Conservation (phyloP, 2,888 invertebrate species). For the Keiferia lycopersicella region DNA sequence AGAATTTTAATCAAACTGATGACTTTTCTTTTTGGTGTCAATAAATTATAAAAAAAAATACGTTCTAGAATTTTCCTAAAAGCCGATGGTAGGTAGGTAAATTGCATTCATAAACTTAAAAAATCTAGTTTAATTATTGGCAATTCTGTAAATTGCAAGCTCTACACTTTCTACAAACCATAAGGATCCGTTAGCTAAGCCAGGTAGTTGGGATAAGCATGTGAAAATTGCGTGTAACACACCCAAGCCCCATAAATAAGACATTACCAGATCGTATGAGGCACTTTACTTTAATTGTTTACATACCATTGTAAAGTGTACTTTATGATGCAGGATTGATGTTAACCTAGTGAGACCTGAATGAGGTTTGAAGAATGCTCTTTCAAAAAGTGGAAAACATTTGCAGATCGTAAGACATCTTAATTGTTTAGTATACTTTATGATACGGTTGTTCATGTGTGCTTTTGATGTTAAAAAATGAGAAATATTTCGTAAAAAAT, state of each 20-base stretch:
- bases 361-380: background rate
- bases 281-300: constrained; percentile 62
- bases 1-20: too few species aligned
- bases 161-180: constrained; percentile 45
- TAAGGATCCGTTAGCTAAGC: constrained; percentile 44
- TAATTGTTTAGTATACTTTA: background rate
- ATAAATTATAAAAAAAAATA: too few species aligned
- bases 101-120: too few species aligned
- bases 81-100: too few species aligned
- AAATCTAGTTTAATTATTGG: background rate
- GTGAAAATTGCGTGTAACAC: constrained; percentile 72
- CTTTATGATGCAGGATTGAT: constrained; percentile 51
- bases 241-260: constrained; percentile 74
- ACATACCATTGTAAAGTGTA: constrained; percentile 56
- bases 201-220: constrained; percentile 70
- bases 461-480: background rate
- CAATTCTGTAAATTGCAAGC: constrained; percentile 10
- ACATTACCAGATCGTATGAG: constrained; percentile 74
- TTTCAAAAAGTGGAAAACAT: constrained; percentile 13
- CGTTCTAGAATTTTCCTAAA: too few species aligned
- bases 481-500: too few species aligned
- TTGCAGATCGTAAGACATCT: constrained; percentile 11
- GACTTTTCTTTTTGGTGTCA: too few species aligned
- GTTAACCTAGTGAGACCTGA: constrained; percentile 28
- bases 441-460: background rate